Evolutionary conservation across 2,113 vertebrate genomes (phyloP).

Genomic region (Onychostoma macrolepis): DNA sequence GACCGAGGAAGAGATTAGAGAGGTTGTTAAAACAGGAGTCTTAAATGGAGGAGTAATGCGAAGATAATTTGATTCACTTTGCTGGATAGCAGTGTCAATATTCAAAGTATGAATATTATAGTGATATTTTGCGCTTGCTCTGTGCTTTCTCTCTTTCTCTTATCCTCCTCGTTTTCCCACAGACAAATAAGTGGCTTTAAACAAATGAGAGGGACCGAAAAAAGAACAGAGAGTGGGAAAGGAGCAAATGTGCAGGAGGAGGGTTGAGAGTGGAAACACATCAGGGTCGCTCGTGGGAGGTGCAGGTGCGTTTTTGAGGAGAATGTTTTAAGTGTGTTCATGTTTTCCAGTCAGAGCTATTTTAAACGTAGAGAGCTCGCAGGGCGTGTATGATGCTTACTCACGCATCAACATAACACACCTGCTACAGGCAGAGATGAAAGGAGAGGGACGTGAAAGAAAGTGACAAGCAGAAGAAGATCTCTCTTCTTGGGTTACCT

Average conservation of each 20-base stretch:
- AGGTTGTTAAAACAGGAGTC: slow-evolving; percentile 19
- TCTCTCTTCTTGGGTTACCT: not conserved
- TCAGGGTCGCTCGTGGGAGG: slow-evolving; percentile 1
- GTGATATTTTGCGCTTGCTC: not conserved
- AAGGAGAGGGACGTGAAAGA: slow-evolving; percentile 9
- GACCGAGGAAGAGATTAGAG: slow-evolving; percentile 26
- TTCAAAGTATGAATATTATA: slow-evolving; percentile 25
- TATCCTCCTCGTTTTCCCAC: not conserved
- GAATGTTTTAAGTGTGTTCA: slow-evolving; percentile 22
- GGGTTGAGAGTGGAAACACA: slow-evolving; percentile 20
- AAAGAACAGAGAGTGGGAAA: slow-evolving; percentile 16
- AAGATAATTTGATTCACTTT: slow-evolving; percentile 67
- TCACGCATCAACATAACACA: slow-evolving; percentile 17
- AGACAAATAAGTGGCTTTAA: slow-evolving; percentile 10
- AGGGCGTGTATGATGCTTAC: slow-evolving; percentile 17
- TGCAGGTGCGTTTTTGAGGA: slow-evolving; percentile 29
- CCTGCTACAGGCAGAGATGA: slow-evolving; percentile 17
- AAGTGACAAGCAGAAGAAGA: slow-evolving; percentile 24
- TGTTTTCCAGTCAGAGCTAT: slow-evolving; percentile 42
- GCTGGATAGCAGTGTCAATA: slow-evolving; percentile 40
- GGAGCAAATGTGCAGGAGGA: slow-evolving; percentile 32
- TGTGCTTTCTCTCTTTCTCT: slow-evolving; percentile 15
- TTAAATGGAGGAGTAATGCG: slow-evolving; percentile 64
- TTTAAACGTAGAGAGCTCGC: slow-evolving; percentile 44
- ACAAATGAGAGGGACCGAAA: not conserved